These are phyloP conservation scores for Bellardia bayeri DNA, from an alignment of 2,888 invertebrate genomes.

Conservation along the genomic window DNA sequence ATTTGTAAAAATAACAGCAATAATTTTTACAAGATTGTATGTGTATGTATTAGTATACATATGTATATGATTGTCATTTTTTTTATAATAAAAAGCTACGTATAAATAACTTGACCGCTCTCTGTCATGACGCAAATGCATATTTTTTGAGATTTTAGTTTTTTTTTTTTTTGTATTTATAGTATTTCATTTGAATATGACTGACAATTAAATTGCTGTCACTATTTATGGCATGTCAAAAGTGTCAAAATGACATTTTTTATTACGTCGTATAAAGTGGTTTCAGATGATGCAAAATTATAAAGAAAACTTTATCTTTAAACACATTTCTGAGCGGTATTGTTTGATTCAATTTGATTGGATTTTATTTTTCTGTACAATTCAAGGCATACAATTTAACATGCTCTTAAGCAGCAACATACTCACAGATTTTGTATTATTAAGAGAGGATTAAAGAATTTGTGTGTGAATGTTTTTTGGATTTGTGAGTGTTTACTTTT, in stretches of 20 bases:
- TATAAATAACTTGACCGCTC: conserved; percentile 56
- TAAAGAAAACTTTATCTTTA: conserved; percentile 57
- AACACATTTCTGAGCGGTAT: conserved; percentile 58
- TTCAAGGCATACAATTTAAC: conserved; percentile 58
- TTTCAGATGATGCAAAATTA: conserved; percentile 72
- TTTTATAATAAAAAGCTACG: conserved; percentile 14
- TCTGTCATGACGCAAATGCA: conserved; percentile 70
- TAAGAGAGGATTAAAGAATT: conserved; percentile 45
- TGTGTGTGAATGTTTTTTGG: conserved; percentile 20
- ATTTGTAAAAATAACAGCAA: conserved; percentile 54
- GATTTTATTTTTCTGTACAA: conserved; percentile 13
- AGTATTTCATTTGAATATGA: conserved; percentile 61
- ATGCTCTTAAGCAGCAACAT: conserved; percentile 38
- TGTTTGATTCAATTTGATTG: conserved; percentile 68
- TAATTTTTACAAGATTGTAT: conserved; percentile 1
- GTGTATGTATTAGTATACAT: conserved; percentile 28
- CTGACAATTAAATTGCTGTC: conserved; percentile 76
- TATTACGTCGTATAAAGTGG: conserved; percentile 74
- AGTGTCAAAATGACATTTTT: conserved; percentile 77
- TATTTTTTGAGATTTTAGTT: conserved; percentile 25
- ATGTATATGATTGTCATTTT: conserved; percentile 48
- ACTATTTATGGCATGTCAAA: conserved; percentile 76
- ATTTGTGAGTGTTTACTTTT: conserved; percentile 2
- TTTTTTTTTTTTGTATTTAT: conserved; percentile 17
- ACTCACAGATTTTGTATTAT: conserved; percentile 36